These are phyloP conservation scores for Myotis planiceps DNA, from an alignment of 2,797 vertebrate genomes.

Conservation along the genomic window DNA sequence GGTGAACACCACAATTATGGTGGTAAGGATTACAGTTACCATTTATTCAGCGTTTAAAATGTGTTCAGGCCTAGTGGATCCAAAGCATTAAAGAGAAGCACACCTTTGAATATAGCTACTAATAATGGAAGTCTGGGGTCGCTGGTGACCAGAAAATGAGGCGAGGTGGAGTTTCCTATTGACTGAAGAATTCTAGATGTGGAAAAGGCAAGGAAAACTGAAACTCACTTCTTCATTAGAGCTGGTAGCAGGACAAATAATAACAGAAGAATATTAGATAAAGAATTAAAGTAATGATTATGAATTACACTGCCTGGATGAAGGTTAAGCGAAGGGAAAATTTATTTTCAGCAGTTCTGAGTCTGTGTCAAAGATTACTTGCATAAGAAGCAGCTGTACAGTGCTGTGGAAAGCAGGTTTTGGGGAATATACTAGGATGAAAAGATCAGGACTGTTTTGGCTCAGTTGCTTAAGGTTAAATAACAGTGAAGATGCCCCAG, in stretches of 20 bases:
- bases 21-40: background rate
- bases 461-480: background rate
- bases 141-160: background rate
- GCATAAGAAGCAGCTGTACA: background rate
- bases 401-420: background rate
- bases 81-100: background rate
- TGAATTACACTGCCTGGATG: background rate
- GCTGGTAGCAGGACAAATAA: background rate
- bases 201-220: background rate
- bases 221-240: background rate
- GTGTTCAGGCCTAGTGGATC: background rate
- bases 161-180: background rate
- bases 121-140: background rate
- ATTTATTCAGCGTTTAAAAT: background rate
- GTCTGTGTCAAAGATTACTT: background rate
- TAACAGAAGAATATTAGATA: conserved; percentile 3
- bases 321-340: background rate
- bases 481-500: conserved; percentile 3
- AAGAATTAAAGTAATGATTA: background rate
- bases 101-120: background rate
- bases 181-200: background rate
- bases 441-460: background rate
- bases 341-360: background rate
- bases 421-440: background rate
- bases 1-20: background rate